Conservation (phyloP, 92 coral and sea anemone species). For the Zoanthus solanderi region DNA sequence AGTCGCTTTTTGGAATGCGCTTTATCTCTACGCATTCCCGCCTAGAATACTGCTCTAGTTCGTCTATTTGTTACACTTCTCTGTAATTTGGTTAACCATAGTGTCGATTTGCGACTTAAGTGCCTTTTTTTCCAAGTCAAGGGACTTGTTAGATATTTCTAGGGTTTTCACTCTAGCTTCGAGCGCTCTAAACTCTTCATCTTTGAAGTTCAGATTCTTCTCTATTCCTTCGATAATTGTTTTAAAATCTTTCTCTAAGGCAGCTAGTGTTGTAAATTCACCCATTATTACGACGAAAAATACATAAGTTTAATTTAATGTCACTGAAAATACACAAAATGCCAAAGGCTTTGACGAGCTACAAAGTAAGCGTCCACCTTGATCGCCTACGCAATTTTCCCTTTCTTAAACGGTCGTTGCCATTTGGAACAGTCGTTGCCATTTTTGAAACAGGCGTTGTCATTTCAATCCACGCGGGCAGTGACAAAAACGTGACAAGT, state of each 20-base stretch:
- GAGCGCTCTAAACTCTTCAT: conserved; percentile 16
- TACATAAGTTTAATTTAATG: too few relatives aligned
- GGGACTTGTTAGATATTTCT: neutral
- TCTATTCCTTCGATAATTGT: neutral
- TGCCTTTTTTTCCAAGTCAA: conserved; percentile 1
- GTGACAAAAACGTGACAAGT: conserved; percentile 11
- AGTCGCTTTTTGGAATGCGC: conserved; percentile 3
- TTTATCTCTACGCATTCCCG: neutral
- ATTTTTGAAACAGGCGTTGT: too few relatives aligned
- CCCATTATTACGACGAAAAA: neutral
- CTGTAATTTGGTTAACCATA: neutral
- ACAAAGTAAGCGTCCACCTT: neutral
- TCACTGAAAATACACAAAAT: neutral
- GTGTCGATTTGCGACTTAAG: conserved; percentile 11
- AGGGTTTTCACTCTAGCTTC: conserved; percentile 1
- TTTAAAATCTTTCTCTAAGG: neutral
- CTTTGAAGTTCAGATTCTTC: conserved; percentile 12
- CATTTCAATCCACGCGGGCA: conserved; percentile 3
- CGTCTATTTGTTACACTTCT: conserved; percentile 21
- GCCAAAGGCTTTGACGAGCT: neutral
- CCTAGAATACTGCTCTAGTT: conserved; percentile 5
- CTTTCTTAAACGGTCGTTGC: too few relatives aligned
- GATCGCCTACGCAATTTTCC: neutral
- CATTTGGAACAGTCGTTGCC: too few relatives aligned
- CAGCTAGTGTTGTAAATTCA: conserved; percentile 2